Evolutionary conservation across 1,140 invertebrate genomes (phyloP).

Genomic region (Camponotus vicinus): DNA sequence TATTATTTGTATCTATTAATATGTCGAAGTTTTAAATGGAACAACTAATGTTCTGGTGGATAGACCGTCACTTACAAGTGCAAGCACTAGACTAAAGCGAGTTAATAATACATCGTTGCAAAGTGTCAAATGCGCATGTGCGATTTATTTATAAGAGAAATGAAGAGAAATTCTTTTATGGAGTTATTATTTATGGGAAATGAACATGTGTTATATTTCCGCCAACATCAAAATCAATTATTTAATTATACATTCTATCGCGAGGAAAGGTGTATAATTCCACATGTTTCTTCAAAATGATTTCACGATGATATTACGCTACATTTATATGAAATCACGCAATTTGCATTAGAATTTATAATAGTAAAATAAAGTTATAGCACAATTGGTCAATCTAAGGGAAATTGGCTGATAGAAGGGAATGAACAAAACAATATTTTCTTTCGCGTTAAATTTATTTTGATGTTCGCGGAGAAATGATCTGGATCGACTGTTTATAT

Average conservation of each 20-base stretch:
- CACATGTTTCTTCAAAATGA: background rate
- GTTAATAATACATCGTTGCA: background rate
- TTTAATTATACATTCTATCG: background rate
- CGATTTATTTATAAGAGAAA: background rate
- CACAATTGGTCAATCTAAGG: too few species aligned
- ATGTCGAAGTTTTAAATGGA: background rate
- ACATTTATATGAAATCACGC: background rate
- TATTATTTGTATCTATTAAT: background rate
- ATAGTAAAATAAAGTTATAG: background rate
- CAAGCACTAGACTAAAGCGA: background rate
- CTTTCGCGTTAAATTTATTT: background rate
- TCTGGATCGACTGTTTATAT: background rate
- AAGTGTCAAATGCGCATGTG: background rate
- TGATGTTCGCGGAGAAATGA: background rate
- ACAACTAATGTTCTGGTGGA: too few species aligned
- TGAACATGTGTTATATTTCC: background rate
- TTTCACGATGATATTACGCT: background rate
- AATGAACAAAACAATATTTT: background rate
- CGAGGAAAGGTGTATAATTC: background rate
- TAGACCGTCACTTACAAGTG: background rate
- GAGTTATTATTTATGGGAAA: background rate
- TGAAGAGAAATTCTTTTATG: background rate
- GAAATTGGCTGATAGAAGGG: background rate
- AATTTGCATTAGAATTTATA: background rate
- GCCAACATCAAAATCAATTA: background rate